Base-by-base conservation (phyloP, 2,113 vertebrate species). In the Mesitornis unicolor region DNA sequence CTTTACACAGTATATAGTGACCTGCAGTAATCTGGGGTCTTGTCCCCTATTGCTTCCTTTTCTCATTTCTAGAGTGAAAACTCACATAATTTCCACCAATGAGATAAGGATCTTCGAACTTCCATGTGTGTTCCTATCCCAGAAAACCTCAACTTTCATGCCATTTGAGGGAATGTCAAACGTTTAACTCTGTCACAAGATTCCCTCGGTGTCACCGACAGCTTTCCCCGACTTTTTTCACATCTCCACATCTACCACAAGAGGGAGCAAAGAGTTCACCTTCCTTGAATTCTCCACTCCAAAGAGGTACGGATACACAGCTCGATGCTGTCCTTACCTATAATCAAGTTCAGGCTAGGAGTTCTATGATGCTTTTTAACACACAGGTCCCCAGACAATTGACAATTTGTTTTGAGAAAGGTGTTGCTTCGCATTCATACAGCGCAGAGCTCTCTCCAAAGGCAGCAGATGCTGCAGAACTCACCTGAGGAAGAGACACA, bases 241-340 rank as follows among this genome's bases (percentile, higher is more conserved):
- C 40, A 8, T 95, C 74, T 61, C 63, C 26, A 5, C 3, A 17
- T 40, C 45, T 80, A 48, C 97, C 98, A 98, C 97, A 48, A 88
- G 97, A 98, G 97, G 98, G 98, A 92, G 95, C 38, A n/a, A 92
- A 78, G 76, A 95, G 93, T 26, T 93, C 91, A 96, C 47, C n/a
- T 96, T 94, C 77, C 43, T 50, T 10, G 22, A 40, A 26, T 13
- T 64, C 65, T 38, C 45, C 6, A 0, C 13, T 40, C 21, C 47
- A 10, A 38, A 21, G 11, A 25, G 11, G 9, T 2, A 18, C 0
- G 18, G n/a, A 2, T 1, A 24, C 63, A 31, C 43, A 28, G 26
- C 2, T 68, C 10, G 0, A 33, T 19, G 14, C 2, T 17, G 36
- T 13, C 16, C 10, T 18, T 29, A 73, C 38, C 16, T 4, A 4